Evolutionary conservation across 64 coral and sea anemone genomes (phyloP).

Genomic region (Cladopsammia gracilis): DNA sequence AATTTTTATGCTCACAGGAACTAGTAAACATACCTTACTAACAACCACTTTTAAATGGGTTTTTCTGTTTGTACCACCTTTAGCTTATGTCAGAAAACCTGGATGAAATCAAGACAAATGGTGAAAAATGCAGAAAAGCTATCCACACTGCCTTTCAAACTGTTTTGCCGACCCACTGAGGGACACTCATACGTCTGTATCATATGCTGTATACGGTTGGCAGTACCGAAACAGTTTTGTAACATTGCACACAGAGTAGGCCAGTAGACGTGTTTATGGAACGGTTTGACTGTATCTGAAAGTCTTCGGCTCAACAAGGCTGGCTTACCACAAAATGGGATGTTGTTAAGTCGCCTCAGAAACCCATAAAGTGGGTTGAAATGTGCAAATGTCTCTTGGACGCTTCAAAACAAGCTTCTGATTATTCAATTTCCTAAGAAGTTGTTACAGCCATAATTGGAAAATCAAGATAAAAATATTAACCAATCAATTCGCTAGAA

Average conservation of each 20-base stretch:
- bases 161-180: constrained; percentile 56
- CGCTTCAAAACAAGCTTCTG: too few relatives aligned
- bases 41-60: not conserved
- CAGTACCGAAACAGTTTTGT: not conserved
- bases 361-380: too few relatives aligned
- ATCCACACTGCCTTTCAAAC: constrained; percentile 72
- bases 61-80: not conserved
- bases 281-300: too few relatives aligned
- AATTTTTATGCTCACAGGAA: too few relatives aligned
- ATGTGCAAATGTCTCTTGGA: too few relatives aligned
- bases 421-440: too few relatives aligned
- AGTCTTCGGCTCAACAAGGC: not conserved
- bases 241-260: too few relatives aligned
- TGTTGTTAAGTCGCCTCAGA: too few relatives aligned
- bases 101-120: constrained; percentile 64
- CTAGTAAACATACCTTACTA: not conserved
- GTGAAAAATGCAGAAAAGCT: constrained; percentile 66
- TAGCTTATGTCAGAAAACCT: constrained; percentile 54
- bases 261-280: too few relatives aligned
- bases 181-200: not conserved
- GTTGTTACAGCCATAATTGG: too few relatives aligned
- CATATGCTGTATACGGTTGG: not conserved
- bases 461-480: too few relatives aligned
- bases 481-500: too few relatives aligned
- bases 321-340: not conserved